Evolutionary conservation across 2,888 invertebrate genomes (phyloP).

Genomic region (Agrochola lota): DNA sequence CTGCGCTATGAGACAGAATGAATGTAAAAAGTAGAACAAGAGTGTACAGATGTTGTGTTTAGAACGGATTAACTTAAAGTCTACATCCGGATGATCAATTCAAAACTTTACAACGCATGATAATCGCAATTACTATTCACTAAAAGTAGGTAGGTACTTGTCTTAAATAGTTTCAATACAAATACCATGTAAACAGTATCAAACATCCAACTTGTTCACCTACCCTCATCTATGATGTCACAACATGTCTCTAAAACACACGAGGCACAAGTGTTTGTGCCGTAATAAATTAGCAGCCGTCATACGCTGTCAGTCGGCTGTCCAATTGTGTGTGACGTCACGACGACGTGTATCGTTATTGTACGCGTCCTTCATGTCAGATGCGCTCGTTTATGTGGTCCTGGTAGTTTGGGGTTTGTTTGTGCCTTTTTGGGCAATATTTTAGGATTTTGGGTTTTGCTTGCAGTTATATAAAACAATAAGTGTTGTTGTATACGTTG

Average conservation of each 20-base stretch:
- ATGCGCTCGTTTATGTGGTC: conserved; percentile 23
- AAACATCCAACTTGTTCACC: not conserved
- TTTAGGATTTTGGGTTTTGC: not conserved
- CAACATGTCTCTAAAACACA: conserved; percentile 30
- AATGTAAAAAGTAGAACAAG: not conserved
- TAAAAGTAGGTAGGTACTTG: not conserved
- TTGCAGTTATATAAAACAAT: not conserved
- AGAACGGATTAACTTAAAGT: not conserved
- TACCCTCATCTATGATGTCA: conserved; percentile 5
- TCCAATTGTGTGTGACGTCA: conserved; percentile 60
- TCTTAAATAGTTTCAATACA: not conserved
- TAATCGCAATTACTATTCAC: not conserved
- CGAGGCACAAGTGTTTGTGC: conserved; percentile 40
- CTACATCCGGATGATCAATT: not conserved
- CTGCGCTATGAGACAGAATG: not conserved
- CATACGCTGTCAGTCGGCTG: conserved; percentile 60
- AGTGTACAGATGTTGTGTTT: not conserved
- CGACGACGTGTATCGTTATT: conserved; percentile 39
- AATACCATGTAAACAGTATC: not conserved
- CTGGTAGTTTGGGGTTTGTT: conserved; percentile 21
- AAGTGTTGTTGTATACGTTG: not conserved
- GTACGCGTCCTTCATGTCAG: conserved; percentile 17
- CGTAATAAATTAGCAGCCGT: conserved; percentile 61
- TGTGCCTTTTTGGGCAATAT: not conserved
- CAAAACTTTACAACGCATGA: not conserved